Percentiles rank a stretch among this genome's conserved stretches.
Conservation (phyloP, 2,113 vertebrate genomes). For the Apus apus region DNA sequence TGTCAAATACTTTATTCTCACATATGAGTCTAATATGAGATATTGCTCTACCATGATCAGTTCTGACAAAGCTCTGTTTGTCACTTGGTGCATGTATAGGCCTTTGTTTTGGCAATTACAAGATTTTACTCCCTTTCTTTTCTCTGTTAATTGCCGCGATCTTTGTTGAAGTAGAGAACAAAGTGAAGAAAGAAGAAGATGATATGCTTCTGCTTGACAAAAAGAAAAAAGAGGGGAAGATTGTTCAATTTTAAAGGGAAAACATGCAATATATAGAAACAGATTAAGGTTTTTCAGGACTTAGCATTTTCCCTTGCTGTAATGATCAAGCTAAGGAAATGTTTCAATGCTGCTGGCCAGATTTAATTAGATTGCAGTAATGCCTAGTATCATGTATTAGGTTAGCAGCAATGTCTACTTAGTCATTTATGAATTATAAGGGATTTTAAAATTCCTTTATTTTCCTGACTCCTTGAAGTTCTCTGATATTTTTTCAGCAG, state of each 20-base stretch:
- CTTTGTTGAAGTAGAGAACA: background rate
- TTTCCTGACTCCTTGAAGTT: conserved; percentile 29
- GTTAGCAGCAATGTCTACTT: conserved; percentile 26
- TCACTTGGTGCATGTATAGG: background rate
- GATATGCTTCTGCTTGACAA: background rate
- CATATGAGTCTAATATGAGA: background rate
- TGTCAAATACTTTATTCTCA: background rate
- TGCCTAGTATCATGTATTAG: background rate
- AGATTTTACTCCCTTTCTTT: background rate
- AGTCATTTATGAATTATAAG: conserved; percentile 19
- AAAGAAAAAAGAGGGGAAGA: background rate
- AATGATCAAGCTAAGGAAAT: background rate
- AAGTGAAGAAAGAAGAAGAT: background rate
- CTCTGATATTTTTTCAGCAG: background rate
- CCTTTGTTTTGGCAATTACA: background rate
- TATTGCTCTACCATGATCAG: background rate
- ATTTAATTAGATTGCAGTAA: conserved; percentile 34
- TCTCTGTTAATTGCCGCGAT: background rate
- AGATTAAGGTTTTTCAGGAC: background rate
- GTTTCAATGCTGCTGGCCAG: conserved; percentile 27
- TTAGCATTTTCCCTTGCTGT: background rate
- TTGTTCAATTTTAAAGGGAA: background rate
- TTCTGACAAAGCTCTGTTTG: background rate
- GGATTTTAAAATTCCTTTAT: too few relatives aligned
- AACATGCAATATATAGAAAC: background rate